Percentiles rank a stretch among this genome's conserved stretches.
These are phyloP conservation scores for Lasioglossum leucozonium DNA, from an alignment of 2,888 invertebrate genomes.

Conservation along the genomic window DNA sequence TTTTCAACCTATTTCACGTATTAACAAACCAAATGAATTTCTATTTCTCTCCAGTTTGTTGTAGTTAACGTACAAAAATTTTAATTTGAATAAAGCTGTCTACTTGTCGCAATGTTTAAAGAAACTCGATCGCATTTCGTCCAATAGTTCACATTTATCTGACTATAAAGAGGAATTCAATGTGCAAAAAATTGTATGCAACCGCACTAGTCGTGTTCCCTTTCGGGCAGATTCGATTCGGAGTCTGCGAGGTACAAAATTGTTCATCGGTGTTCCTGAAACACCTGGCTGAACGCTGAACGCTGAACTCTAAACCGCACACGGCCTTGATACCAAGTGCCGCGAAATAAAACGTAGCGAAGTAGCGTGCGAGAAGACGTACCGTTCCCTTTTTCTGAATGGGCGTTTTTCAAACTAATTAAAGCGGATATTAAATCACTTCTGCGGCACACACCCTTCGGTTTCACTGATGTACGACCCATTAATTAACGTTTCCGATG, in stretches of 20 bases:
- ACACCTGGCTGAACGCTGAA: slow-evolving; percentile 32
- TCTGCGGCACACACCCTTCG: slow-evolving; percentile 67
- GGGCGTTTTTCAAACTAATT: slow-evolving; percentile 80
- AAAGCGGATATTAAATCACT: slow-evolving; percentile 80
- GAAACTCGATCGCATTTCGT: not conserved
- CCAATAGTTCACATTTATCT: not conserved
- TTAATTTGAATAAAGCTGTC: too few relatives aligned
- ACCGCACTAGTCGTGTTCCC: not conserved
- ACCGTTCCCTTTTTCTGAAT: slow-evolving; percentile 66
- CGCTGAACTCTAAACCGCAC: slow-evolving; percentile 57
- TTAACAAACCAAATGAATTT: too few relatives aligned
- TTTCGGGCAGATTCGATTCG: not conserved
- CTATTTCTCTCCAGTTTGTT: too few relatives aligned
- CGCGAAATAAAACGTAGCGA: slow-evolving; percentile 68
- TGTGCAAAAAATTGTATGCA: not conserved
- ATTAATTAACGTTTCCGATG: slow-evolving; percentile 79
- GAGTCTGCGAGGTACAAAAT: not conserved
- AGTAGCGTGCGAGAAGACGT: slow-evolving; percentile 63
- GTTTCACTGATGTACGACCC: slow-evolving; percentile 74
- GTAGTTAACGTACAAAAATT: too few relatives aligned
- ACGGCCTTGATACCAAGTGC: slow-evolving; percentile 63
- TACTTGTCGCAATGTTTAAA: not conserved
- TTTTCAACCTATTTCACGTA: too few relatives aligned
- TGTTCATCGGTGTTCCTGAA: not conserved
- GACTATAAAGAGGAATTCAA: not conserved